A percentile compares a stretch with the other conserved stretches of the same genome.
These are phyloP conservation scores for Rhopalosiphum padi DNA, from an alignment of 1,140 invertebrate genomes.

Conservation along the genomic window DNA sequence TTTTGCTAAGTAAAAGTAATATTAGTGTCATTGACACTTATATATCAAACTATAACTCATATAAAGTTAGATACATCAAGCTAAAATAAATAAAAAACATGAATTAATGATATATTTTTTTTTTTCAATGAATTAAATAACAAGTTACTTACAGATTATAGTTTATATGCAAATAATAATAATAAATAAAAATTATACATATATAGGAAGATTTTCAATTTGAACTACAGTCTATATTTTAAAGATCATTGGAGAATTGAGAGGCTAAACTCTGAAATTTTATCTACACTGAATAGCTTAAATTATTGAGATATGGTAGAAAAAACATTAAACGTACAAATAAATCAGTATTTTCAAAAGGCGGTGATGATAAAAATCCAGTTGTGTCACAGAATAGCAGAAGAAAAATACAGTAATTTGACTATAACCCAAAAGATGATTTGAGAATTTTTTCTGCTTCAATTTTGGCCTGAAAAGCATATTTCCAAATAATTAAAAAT, in stretches of 20 bases:
- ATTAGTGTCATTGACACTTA: neutral
- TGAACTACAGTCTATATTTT: neutral
- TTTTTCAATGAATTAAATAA: neutral
- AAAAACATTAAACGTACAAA: neutral
- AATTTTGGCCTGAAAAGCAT: slow-evolving; percentile 41
- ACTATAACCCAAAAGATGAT: neutral
- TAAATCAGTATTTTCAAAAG: neutral
- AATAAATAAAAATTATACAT: neutral
- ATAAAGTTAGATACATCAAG: neutral
- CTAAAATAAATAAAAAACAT: neutral
- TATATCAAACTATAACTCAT: neutral
- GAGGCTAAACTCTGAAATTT: neutral
- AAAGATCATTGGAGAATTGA: neutral
- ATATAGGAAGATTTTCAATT: neutral
- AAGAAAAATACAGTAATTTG: neutral
- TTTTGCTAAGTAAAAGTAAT: neutral
- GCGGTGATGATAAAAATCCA: neutral
- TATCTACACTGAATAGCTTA: neutral
- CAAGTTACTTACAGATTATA: neutral
- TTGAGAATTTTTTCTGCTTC: slow-evolving; percentile 54
- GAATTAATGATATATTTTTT: neutral
- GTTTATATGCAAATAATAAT: neutral
- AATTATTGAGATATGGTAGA: neutral
- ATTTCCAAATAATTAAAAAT: neutral
- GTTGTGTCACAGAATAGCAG: neutral